Conservation (phyloP, 2,888 invertebrate species). For the Mythimna vitellina region DNA sequence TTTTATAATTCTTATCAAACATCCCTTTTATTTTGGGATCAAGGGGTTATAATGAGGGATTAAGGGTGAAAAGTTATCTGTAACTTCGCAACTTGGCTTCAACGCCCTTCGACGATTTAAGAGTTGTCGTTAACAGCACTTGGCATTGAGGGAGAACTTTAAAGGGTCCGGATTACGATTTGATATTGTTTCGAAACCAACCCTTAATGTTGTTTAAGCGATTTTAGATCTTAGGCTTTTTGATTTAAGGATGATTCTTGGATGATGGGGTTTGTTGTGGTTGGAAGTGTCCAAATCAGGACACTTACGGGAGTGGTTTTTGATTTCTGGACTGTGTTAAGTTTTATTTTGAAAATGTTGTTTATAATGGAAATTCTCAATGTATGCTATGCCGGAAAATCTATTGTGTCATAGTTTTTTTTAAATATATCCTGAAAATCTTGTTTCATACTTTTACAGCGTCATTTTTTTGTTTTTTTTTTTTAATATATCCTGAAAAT, state of each 20-base stretch:
- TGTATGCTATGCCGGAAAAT: too few relatives aligned
- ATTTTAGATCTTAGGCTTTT: background rate
- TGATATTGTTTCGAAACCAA: conserved; percentile 54
- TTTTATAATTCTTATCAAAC: conserved; percentile 24
- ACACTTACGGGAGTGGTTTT: background rate
- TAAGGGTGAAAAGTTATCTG: conserved; percentile 41
- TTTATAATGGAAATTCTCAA: too few relatives aligned
- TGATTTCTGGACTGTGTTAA: background rate
- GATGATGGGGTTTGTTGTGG: background rate
- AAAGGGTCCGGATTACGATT: conserved; percentile 49
- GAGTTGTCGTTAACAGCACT: conserved; percentile 56
- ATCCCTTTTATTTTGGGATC: conserved; percentile 43
- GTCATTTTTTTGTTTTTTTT: too few relatives aligned
- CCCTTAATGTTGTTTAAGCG: conserved; percentile 10
- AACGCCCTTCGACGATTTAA: conserved; percentile 41
- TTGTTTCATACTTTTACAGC: too few relatives aligned
- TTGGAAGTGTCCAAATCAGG: background rate
- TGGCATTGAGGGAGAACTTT: conserved; percentile 27
- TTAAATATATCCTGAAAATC: too few relatives aligned
- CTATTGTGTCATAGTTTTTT: too few relatives aligned
- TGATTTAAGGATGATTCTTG: background rate
- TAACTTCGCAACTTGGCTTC: conserved; percentile 28
- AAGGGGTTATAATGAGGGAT: conserved; percentile 40
- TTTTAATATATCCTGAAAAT: too few relatives aligned
- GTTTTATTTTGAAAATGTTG: too few relatives aligned